These are phyloP conservation scores for Ctenopoma kingsleyae DNA, from an alignment of 2,797 vertebrate genomes.

Conservation along the genomic window DNA sequence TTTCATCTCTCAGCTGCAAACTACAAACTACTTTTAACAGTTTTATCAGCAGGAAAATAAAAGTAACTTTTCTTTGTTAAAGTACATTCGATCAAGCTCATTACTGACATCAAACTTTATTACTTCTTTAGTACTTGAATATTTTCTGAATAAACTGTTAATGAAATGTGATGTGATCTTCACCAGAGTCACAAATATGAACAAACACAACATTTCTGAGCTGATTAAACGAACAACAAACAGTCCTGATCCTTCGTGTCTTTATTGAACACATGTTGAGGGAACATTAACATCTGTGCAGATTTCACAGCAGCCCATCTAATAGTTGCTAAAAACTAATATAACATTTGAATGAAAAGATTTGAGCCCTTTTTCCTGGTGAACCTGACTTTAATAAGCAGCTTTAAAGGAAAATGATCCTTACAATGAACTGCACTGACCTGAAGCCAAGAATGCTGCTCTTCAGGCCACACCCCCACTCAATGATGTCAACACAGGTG, in stretches of 20 bases:
- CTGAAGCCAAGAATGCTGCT: constrained; percentile 8
- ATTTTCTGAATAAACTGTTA: background rate
- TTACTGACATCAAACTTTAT: too few species aligned
- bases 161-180: too few species aligned
- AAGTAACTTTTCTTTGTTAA: background rate
- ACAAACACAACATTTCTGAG: too few species aligned
- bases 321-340: background rate
- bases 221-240: too few species aligned
- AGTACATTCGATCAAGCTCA: background rate
- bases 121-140: background rate
- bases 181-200: too few species aligned
- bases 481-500: constrained; percentile 21
- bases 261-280: too few species aligned
- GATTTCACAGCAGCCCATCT: too few species aligned
- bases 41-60: background rate
- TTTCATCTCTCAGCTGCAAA: background rate
- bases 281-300: too few species aligned
- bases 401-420: background rate
- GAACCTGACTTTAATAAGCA: background rate
- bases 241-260: too few species aligned
- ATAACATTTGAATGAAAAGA: background rate
- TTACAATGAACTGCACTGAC: background rate
- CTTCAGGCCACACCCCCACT: constrained; percentile 5
- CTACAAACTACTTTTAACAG: background rate
- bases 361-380: background rate